Conservation (phyloP, 2,113 vertebrate species). For the Emberiza fucata region DNA sequence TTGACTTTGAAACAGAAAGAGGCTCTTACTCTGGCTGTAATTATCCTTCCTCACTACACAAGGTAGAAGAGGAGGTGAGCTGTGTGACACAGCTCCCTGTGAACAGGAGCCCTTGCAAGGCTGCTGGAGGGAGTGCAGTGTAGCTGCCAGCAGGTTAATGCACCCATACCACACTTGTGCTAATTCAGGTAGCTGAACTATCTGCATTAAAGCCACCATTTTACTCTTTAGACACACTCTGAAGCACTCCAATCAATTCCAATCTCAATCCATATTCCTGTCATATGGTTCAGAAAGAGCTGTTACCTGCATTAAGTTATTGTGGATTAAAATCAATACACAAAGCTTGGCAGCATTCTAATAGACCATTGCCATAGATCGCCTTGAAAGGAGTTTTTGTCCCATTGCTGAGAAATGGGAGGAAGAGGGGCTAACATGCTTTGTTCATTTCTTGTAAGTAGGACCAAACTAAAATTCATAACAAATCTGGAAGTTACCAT, state of each 20-base stretch:
- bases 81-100: not conserved
- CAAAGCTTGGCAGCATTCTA: not conserved
- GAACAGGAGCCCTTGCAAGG: not conserved
- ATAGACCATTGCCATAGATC: not conserved
- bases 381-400: not conserved
- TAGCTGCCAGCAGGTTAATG: not conserved
- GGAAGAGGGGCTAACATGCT: not conserved
- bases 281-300: conserved; percentile 3
- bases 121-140: not conserved
- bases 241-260: not conserved
- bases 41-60: not conserved
- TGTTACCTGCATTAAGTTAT: conserved; percentile 21
- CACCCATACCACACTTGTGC: not conserved
- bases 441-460: not conserved
- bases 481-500: not conserved
- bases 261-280: not conserved
- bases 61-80: not conserved
- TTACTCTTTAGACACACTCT: not conserved
- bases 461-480: not conserved
- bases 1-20: not conserved
- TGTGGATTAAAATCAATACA: conserved; percentile 44
- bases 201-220: not conserved
- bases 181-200: not conserved
- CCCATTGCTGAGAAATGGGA: not conserved
- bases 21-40: not conserved